Base-by-base conservation (phyloP, 2,888 invertebrate genomes). In the Trisateles emortualis region DNA sequence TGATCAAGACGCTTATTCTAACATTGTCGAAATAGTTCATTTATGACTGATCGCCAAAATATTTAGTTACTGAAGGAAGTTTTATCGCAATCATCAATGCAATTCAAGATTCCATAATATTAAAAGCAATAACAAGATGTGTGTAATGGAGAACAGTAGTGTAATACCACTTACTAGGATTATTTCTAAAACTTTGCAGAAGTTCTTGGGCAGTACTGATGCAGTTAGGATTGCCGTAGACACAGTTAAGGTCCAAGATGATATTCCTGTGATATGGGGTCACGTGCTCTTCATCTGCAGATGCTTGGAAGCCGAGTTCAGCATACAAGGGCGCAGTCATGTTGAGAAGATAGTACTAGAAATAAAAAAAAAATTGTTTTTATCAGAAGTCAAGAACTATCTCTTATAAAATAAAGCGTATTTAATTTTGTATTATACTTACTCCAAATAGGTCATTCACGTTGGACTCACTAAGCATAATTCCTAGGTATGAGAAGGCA, bases 241-340 rank as follows among this genome's bases (percentile, higher is more conserved):
- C 82, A 50, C 91, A 92, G 76, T 91, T 89, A 45, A 87, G 72
- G 61, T 84, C 79, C 29, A 87, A 64, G 16, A 89, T 84, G 38
- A 88, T 92, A 64, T 84, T 92, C 30, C 92, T 83, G 59, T 87
- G 84, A 77, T 83, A 92, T 0, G 91, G 64, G 0, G 89, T 86
- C 1, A 93, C 92, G 52, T 87, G 86, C 17, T 87, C 84, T 4
- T 93, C 93, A 0, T 33, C 38, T 0, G 56, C 0, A 0, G 10
- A 8, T 0, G 68, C 74, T 0, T 72, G 58, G 63, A 93, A 93
- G 10, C 91, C 91, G 0, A 93, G 82, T 9, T 74, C 66, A 0
- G 71, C 57, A 62, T 86, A 93, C 0, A 87, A 72, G 3, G 90
- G 86, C 3, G 78, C 81, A 0, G 88, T 82, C n/a, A 93, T 68